Conservation (phyloP, 2,888 invertebrate genomes). For the Zaprionus bogoriensis region DNA sequence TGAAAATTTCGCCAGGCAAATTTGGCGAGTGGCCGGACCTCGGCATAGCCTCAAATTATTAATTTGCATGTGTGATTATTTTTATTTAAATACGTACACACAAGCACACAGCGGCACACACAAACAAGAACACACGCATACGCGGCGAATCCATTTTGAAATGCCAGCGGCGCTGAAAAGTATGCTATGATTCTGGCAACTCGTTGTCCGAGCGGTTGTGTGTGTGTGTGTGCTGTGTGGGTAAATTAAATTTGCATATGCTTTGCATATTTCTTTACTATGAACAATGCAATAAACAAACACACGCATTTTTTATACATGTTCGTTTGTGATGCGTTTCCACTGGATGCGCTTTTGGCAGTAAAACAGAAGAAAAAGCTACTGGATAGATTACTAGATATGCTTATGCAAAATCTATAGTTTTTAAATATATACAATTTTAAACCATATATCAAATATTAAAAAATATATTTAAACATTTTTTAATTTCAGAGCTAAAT, state of each 20-base stretch:
- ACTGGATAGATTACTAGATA: too few relatives aligned
- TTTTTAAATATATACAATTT: too few relatives aligned
- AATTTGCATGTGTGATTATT: constrained; percentile 80
- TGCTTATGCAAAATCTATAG: too few relatives aligned
- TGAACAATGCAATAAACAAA: constrained; percentile 56
- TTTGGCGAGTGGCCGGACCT: neutral
- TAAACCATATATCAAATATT: too few relatives aligned
- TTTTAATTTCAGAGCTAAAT: too few relatives aligned
- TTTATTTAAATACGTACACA: constrained; percentile 61
- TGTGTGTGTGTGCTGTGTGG: constrained; percentile 8
- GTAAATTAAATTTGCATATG: constrained; percentile 73
- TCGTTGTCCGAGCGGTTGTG: neutral
- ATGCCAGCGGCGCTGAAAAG: constrained; percentile 61
- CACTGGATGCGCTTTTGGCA: constrained; percentile 8
- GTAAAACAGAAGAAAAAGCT: neutral
- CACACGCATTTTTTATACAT: constrained; percentile 29
- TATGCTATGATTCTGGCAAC: constrained; percentile 53
- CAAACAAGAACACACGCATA: constrained; percentile 2
- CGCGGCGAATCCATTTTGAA: constrained; percentile 48
- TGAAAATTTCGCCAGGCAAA: constrained; percentile 31
- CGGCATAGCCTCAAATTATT: constrained; percentile 65
- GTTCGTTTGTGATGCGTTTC: constrained; percentile 11
- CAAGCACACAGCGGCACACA: neutral
- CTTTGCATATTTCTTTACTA: constrained; percentile 60
- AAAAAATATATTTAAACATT: neutral